phyloP scores from a whole-genome alignment of 2,113 vertebrate genomes.

The Thamnophis sirtalis region DNA sequence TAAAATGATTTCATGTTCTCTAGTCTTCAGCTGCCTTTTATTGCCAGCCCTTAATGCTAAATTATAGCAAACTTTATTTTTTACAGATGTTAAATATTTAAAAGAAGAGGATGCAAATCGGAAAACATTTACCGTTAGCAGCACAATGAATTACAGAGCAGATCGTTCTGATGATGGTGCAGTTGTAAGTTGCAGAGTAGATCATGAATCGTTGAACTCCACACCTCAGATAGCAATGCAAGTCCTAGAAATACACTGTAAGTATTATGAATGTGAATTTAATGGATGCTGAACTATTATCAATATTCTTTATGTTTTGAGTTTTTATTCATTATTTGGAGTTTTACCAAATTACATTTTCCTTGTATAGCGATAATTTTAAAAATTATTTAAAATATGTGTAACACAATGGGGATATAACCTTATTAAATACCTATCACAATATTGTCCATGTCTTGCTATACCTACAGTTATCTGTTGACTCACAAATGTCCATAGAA shows the following conservation, averaged over 20 bases:
- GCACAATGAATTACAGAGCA: conserved; percentile 86
- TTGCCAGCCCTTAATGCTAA: conserved; percentile 1
- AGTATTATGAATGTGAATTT: conserved; percentile 58
- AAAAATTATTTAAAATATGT: not conserved
- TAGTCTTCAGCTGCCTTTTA: not conserved
- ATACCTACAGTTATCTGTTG: not conserved
- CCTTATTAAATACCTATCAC: not conserved
- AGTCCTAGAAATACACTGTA: conserved; percentile 97
- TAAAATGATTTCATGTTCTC: not conserved
- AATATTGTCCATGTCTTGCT: not conserved
- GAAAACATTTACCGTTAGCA: conserved; percentile 90
- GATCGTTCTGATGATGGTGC: conserved; percentile 86
- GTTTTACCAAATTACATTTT: not conserved
- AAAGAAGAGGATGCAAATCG: conserved; percentile 85
- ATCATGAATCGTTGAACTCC: conserved; percentile 87
- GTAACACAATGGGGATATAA: not conserved
- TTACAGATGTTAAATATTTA: conserved; percentile 78
- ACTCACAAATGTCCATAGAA: not conserved
- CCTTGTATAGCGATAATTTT: not conserved
- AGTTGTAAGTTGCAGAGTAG: conserved; percentile 90
- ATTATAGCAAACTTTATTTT: conserved; percentile 43
- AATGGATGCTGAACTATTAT: not conserved
- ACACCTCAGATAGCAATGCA: conserved; percentile 90
- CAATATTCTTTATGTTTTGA: not conserved
- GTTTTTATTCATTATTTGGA: not conserved